Evolutionary conservation across 1,140 invertebrate species (phyloP).

Genomic region (Pseudomyrmex flavicornis): DNA sequence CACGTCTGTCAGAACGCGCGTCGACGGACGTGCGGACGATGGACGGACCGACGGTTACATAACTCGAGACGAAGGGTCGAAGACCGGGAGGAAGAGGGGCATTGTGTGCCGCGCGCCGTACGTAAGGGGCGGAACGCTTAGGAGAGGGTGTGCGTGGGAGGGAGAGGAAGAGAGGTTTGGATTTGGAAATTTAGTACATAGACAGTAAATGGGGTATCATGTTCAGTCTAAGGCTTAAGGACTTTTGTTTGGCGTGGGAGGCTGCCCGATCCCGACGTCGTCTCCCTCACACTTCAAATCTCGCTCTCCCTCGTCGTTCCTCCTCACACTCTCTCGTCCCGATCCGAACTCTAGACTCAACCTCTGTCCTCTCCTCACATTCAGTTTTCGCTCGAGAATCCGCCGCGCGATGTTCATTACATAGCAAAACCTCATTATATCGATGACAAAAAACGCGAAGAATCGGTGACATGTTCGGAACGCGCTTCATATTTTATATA

Average conservation of each 20-base stretch:
- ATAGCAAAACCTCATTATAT: slow-evolving; percentile 9
- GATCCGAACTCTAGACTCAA: slow-evolving; percentile 28
- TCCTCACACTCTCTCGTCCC: neutral
- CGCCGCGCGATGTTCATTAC: neutral
- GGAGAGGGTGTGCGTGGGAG: neutral
- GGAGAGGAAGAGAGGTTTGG: slow-evolving; percentile 57
- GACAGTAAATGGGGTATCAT: slow-evolving; percentile 85
- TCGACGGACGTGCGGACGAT: slow-evolving; percentile 47
- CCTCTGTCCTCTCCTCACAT: slow-evolving; percentile 46
- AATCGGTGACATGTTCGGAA: too few relatives aligned
- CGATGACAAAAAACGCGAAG: too few relatives aligned
- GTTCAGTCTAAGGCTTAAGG: slow-evolving; percentile 85
- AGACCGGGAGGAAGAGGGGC: slow-evolving; percentile 16
- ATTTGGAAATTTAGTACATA: slow-evolving; percentile 84
- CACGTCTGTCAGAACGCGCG: slow-evolving; percentile 54
- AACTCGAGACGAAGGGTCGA: slow-evolving; percentile 62
- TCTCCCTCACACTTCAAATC: slow-evolving; percentile 46
- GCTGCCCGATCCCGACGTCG: slow-evolving; percentile 76
- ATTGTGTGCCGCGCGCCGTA: slow-evolving; percentile 40
- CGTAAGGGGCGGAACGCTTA: slow-evolving; percentile 50
- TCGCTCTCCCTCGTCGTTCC: neutral
- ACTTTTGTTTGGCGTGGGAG: slow-evolving; percentile 85
- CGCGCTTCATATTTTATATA: too few relatives aligned
- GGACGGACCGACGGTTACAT: slow-evolving; percentile 69
- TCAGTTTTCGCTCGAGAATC: slow-evolving; percentile 11